Evolutionary conservation across 2,797 vertebrate species (phyloP).

Genomic region (Champsocephalus gunnari): DNA sequence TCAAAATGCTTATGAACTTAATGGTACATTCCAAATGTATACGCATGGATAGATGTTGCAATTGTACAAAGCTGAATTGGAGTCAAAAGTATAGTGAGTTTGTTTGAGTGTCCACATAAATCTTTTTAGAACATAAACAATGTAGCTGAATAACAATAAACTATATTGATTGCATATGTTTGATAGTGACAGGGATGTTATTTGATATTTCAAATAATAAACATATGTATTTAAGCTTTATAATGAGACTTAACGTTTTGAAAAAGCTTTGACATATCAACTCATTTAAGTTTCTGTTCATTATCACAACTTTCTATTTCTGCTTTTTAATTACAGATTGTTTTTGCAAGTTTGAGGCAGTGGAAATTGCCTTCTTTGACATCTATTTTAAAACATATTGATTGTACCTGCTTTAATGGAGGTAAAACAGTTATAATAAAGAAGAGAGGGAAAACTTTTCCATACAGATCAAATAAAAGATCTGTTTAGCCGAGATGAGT

Average conservation of each 20-base stretch:
- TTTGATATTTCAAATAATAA: neutral
- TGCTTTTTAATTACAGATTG: neutral
- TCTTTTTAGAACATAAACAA: neutral
- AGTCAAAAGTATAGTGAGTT: neutral
- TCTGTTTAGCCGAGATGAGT: slow-evolving; percentile 9
- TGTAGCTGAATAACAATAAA: neutral
- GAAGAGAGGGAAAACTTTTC: no score
- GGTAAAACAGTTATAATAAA: no score
- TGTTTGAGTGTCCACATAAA: neutral
- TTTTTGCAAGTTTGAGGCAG: neutral
- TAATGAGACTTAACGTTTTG: neutral
- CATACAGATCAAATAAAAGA: neutral
- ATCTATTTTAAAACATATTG: neutral
- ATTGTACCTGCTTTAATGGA: neutral
- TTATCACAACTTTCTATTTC: neutral
- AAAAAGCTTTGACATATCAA: neutral
- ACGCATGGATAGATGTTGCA: no score
- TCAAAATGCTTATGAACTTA: no score
- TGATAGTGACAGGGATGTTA: neutral
- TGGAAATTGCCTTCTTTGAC: neutral
- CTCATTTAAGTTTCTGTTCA: neutral
- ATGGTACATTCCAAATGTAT: no score
- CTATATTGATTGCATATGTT: neutral
- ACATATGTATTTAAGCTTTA: neutral
- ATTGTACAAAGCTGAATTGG: no score